Conservation (phyloP, 2,888 invertebrate genomes). For the Nomada hirtipes region DNA sequence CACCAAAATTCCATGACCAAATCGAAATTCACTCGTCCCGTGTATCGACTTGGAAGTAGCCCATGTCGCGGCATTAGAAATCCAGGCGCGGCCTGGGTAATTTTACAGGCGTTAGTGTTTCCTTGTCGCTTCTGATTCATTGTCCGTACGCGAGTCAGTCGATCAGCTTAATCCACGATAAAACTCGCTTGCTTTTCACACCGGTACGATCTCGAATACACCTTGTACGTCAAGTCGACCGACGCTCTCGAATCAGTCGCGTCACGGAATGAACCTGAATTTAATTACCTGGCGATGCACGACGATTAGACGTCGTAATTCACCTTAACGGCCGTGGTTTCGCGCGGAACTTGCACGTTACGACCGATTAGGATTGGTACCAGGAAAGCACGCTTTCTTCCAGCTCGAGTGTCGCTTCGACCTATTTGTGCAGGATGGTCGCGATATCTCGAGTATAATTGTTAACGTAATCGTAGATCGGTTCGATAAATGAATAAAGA, state of each 20-base stretch:
- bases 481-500: neutral
- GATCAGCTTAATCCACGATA: constrained; percentile 3
- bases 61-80: neutral
- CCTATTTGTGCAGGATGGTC: neutral
- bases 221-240: constrained; percentile 50
- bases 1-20: constrained; percentile 5
- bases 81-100: constrained; percentile 7
- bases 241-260: constrained; percentile 26
- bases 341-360: constrained; percentile 31
- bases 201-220: constrained; percentile 44
- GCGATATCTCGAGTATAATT: neutral
- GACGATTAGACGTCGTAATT: constrained; percentile 38
- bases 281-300: constrained; percentile 46
- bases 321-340: constrained; percentile 32
- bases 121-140: constrained; percentile 70
- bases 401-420: neutral
- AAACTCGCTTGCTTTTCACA: constrained; percentile 36
- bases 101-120: constrained; percentile 61
- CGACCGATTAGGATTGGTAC: neutral
- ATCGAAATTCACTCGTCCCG: neutral
- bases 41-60: neutral
- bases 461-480: neutral
- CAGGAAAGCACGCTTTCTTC: constrained; percentile 17
- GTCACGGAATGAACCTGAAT: constrained; percentile 13
- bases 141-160: constrained; percentile 31